Evolutionary conservation across 37 sponge, comb jelly and placozoan species (phyloP), one percentile per base, ranked within the genome.

Genomic region (Spongia lamella): DNA sequence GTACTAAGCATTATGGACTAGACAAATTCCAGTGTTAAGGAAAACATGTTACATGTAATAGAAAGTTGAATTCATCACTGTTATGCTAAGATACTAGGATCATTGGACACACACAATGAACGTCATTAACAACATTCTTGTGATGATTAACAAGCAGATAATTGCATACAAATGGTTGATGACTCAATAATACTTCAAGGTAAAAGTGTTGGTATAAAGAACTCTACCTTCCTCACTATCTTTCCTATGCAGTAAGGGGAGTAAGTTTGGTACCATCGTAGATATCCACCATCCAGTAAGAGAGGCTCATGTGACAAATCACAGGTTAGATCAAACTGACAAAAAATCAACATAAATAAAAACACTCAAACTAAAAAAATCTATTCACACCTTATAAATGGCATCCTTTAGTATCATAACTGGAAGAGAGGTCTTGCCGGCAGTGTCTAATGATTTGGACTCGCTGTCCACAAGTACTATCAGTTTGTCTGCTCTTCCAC

Each of bases 271-370:
- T 81, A 36, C 93, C 93, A 92, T 64, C 22, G 20, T 19, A 70
- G 56, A 60, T 76, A 92, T 55, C 93, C 93, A 7, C 93, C 93
- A 24, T 92, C 83, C 61, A 92, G 76, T 1, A 92, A 60, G 31
- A 47, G 13, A 2, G 92, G 92, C 33, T 75, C 68, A 16, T 60
- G 53, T 29, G 68, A 17, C 47, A 76, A 47, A 6, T 21, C 17
- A 3, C 40, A 36, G 6, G 57, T 38, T 1, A 79, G 79, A 52
- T 80, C 81, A 29, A 43, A 79, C 81, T 89, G 36, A 35, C 26
- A 29, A 68, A 38, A 72, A 3, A 62, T 25, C 17, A 30, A 26
- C 1, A 62, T 19, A 24, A 3, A 62, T 3, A 62, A 24, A 13
- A 2, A 39, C 22, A 19, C n/a, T 20, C 2, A 20, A 17, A 17